Conservation (phyloP, 1,140 invertebrate genomes). For the Pteromalus puparum region DNA sequence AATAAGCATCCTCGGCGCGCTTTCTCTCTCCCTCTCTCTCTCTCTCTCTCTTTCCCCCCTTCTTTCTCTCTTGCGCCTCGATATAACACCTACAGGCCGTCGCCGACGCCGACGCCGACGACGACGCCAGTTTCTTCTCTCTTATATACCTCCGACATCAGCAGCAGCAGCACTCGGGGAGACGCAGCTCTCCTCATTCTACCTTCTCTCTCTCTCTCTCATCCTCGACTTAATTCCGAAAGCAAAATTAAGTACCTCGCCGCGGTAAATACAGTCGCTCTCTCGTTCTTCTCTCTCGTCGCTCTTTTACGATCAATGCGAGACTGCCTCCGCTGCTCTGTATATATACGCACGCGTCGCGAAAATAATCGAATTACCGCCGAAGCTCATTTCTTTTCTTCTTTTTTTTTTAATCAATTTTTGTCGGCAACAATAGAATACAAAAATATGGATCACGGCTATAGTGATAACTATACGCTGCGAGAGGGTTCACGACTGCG, state of each 20-base stretch:
- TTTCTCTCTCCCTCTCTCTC: not conserved
- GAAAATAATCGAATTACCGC: conserved; percentile 23
- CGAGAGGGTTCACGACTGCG: not conserved
- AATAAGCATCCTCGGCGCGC: not conserved
- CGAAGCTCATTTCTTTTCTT: not conserved
- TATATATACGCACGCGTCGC: not conserved
- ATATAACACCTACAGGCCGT: conserved; percentile 60
- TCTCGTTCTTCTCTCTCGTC: not conserved
- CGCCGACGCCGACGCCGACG: too few species aligned
- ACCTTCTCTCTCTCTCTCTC: not conserved
- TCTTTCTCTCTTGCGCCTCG: conserved; percentile 55
- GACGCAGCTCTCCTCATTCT: conserved; percentile 26
- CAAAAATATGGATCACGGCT: too few species aligned
- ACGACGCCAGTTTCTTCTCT: conserved; percentile 37
- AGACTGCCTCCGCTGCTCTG: not conserved
- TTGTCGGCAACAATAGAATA: too few species aligned
- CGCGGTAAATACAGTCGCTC: conserved; percentile 66
- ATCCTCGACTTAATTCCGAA: conserved; percentile 69
- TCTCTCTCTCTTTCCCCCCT: conserved; percentile 29
- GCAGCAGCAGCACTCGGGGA: conserved; percentile 30
- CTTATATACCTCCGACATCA: conserved; percentile 37
- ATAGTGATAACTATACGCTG: too few species aligned
- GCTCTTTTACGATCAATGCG: conserved; percentile 38
- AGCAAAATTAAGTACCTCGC: conserved; percentile 72
- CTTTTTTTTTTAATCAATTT: not conserved